Base-by-base conservation (phyloP, 2,888 invertebrate species). In the Cephus runcator region DNA sequence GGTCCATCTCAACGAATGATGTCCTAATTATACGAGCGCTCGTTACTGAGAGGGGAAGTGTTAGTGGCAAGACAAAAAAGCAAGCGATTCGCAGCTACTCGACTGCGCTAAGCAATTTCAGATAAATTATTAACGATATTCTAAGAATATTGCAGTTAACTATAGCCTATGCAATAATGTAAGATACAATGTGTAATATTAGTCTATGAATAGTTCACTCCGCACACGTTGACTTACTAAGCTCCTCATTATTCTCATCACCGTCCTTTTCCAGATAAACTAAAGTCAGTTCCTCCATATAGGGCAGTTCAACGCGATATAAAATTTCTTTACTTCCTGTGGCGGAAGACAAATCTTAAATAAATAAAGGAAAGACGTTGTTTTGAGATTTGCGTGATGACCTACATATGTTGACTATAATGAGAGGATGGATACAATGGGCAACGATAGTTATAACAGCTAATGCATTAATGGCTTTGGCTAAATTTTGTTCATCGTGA, bases 221-320 rank as follows among this genome's bases (percentile, higher is more conserved):
- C 81, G 36, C 78, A 78, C 78, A 73, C 71, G 69, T 83, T 81
- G 86, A 90, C 91, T 90, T 90, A 91, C 91, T 88, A 87, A 90
- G 86, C 73, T 91, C 87, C 78, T 89, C 89, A 92, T 92, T 90
- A 90, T 92, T 92, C 90, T 93, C 93, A 92, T 92, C 92, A 90
- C 92, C 92, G 93, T 94, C 95, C 95, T 96, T 96, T 95, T 96
- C 96, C 96, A 96, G 95, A 96, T 96, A 96, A 94, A 96, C 96
- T 94, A 96, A 95, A 93, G 96, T 96, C 93, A 96, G 96, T 95
- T 96, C 96, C 95, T 96, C 96, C 96, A 96, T 96, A 95, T 96
- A 95, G 93, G 96, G 96, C 94, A 96, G 96, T 95, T 96, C 96
- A 95, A 96, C 96, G 94, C 96, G 96, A 94, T 96, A 96, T 95